Evolutionary conservation across 2,797 vertebrate species (phyloP).

Genomic region (Gouania willdenowi): DNA sequence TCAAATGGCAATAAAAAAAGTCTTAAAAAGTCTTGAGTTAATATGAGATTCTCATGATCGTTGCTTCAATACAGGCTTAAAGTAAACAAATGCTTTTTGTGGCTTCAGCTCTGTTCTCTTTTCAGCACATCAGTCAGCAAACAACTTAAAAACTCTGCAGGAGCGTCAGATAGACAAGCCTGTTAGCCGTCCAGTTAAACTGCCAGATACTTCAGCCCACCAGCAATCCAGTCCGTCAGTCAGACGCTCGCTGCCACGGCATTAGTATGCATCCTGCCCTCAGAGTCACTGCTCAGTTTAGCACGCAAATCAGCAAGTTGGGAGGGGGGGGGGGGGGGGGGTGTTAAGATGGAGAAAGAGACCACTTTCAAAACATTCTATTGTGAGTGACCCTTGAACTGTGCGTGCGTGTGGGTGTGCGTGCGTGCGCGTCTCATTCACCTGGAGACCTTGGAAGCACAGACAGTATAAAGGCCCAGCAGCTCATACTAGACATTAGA

Average conservation of each 20-base stretch:
- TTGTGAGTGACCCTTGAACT: slow-evolving; percentile 58
- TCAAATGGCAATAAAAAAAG: no score
- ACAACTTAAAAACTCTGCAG: slow-evolving; percentile 38
- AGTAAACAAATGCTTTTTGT: no score
- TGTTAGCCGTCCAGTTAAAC: slow-evolving; percentile 41
- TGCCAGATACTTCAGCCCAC: slow-evolving; percentile 42
- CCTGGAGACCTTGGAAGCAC: slow-evolving; percentile 20
- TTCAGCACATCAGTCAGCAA: slow-evolving; percentile 39
- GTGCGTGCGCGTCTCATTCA: slow-evolving; percentile 64
- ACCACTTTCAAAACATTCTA: slow-evolving; percentile 52
- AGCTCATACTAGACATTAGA: slow-evolving; percentile 37
- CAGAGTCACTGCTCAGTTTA: slow-evolving; percentile 29
- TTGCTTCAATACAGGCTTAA: no score
- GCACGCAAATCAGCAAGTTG: slow-evolving; percentile 8
- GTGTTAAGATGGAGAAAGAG: slow-evolving; percentile 42
- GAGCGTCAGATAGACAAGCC: slow-evolving; percentile 42
- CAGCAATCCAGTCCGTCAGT: slow-evolving; percentile 34
- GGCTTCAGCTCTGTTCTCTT: no score
- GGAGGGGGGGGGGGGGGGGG: neutral
- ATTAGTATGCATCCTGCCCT: slow-evolving; percentile 44
- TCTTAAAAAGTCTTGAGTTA: no score
- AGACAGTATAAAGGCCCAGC: slow-evolving; percentile 39
- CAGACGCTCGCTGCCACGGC: slow-evolving; percentile 34
- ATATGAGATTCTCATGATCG: no score
- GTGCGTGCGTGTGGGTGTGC: slow-evolving; percentile 8